A percentile compares a stretch with the other conserved stretches of the same genome.
Conservation (phyloP, 2,797 vertebrate genomes). For the Sphenodon punctatus region DNA sequence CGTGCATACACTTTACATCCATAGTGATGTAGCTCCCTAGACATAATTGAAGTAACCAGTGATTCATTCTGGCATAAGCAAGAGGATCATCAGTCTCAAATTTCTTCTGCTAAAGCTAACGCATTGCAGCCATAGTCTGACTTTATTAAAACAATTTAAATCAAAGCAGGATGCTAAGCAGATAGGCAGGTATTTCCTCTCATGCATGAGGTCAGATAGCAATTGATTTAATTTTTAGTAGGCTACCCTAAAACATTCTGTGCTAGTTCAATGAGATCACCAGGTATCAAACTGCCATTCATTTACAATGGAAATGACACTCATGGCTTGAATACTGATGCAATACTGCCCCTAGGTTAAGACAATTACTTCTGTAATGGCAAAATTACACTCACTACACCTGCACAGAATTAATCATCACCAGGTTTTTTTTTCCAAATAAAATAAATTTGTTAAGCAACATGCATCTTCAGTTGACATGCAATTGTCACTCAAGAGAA, state of each 20-base stretch:
- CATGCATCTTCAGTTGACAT: not conserved
- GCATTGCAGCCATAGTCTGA: not conserved
- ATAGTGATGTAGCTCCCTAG: not conserved
- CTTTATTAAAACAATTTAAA: no score
- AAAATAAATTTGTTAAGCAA: not conserved
- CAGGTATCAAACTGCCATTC: not conserved
- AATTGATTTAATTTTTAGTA: constrained; percentile 31
- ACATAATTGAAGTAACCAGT: not conserved
- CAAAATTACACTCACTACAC: not conserved
- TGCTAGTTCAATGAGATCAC: not conserved
- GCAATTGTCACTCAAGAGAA: not conserved
- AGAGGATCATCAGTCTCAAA: not conserved
- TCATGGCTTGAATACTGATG: not conserved
- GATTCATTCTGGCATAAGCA: not conserved
- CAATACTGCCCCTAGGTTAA: not conserved
- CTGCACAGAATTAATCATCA: not conserved
- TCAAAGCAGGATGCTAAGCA: no score
- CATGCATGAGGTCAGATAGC: not conserved
- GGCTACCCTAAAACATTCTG: not conserved
- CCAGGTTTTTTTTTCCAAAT: not conserved
- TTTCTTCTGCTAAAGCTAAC: not conserved
- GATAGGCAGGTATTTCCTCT: constrained; percentile 25
- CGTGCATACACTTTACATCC: not conserved
- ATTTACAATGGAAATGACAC: not conserved
- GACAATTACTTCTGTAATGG: not conserved